A percentile compares a stretch with the other conserved stretches of the same genome.
Evolutionary conservation across 2,888 invertebrate species (phyloP).

Genomic region (Mellilla xanthometata): DNA sequence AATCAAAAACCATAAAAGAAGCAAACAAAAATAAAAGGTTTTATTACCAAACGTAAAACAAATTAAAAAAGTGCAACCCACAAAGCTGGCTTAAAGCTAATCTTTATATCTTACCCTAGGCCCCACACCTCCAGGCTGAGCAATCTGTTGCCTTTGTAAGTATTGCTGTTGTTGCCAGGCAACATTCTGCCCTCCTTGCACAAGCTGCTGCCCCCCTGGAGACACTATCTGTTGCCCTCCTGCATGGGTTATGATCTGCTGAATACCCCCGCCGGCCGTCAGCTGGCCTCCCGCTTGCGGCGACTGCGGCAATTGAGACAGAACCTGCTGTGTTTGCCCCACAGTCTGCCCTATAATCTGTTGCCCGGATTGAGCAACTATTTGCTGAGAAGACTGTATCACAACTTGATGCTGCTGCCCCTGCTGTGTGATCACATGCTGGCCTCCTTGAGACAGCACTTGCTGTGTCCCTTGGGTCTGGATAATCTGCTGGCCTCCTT

Average conservation of each 20-base stretch:
- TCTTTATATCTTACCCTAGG: conserved; percentile 64
- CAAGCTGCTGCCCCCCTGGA: conserved; percentile 70
- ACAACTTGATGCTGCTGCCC: conserved; percentile 76
- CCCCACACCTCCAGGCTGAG: conserved; percentile 76
- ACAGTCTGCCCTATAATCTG: conserved; percentile 71
- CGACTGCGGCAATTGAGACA: conserved; percentile 71
- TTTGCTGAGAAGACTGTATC: conserved; percentile 75
- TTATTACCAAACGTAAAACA: not conserved
- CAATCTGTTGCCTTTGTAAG: conserved; percentile 76
- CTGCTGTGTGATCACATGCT: conserved; percentile 75
- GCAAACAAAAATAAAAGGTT: conserved; percentile 10
- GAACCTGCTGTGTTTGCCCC: conserved; percentile 66
- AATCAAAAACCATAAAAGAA: conserved; percentile 24
- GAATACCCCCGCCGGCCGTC: conserved; percentile 63
- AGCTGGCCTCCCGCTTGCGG: conserved; percentile 63
- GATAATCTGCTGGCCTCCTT: conserved; percentile 71
- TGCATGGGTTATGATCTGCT: conserved; percentile 77
- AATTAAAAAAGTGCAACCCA: too few relatives aligned
- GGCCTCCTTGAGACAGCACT: conserved; percentile 73
- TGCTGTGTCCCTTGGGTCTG: conserved; percentile 65
- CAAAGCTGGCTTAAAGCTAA: too few relatives aligned
- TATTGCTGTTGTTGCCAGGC: conserved; percentile 79
- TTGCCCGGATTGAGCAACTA: conserved; percentile 73
- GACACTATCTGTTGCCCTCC: conserved; percentile 75
- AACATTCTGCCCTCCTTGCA: conserved; percentile 72